Base-by-base conservation (phyloP, 2,113 vertebrate genomes). In the Hippocampus barbouri region DNA sequence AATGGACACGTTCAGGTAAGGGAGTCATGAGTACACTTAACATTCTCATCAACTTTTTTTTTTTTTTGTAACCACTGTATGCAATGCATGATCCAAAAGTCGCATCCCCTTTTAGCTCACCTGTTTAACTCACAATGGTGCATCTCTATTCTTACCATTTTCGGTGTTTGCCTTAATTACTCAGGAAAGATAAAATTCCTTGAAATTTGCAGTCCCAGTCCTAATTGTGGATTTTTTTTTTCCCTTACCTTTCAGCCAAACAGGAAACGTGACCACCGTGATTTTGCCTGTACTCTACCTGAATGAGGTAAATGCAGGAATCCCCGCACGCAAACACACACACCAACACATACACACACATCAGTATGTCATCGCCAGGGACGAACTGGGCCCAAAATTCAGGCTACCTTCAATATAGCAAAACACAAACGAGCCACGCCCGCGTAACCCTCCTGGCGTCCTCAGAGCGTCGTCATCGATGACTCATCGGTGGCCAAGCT, bases 211-310 rank as follows among this genome's bases (percentile, higher is more conserved):
- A 38, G 34, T 38, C 34, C 34, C 34, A 38, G 34, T 38, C 34
- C 34, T 38, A 38, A 38, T 38, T 38, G 47, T 49, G 47, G 5
- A 16, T 5, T 49, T 5, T 18, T 49, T 49, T 15, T 49, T 49
- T 49, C 5, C 14, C 47, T 8, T 59, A 81, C 82, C 54, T 82
- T 53, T 70, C 87, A 96, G 95, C 47, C 90, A 96, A 91, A 97
- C 95, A 0, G 93, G 92, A 78, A 89, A 93, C 14, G 90, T 98
- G 80, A 89, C 71, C 79, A 94, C 92, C 0, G 80, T 98, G 76
- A 62, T 95, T 70, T 94, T 96, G 66, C 97, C 97, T 61, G 94
- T 98, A 83, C 91, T 96, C 92, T 93, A 96, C 77, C 67, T 99
- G 70, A 99, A 96, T 54, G 97, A 99, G 95, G 80, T 85, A 81